Evolutionary conservation across 2,797 vertebrate genomes (phyloP).

Genomic region (Lacerta bilineata): DNA sequence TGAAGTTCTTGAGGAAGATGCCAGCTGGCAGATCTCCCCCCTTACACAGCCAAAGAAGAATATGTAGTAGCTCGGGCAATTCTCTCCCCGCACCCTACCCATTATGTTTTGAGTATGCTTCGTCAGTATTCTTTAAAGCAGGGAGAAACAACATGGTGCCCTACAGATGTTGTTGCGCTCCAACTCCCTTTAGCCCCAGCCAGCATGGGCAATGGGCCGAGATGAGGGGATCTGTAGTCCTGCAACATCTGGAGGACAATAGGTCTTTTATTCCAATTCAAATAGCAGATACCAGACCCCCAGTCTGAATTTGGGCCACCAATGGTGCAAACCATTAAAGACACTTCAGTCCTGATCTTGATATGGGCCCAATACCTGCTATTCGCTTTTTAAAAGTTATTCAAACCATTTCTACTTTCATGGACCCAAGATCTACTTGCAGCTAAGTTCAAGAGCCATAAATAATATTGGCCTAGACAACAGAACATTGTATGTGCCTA

Average conservation of each 20-base stretch:
- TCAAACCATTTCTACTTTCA: neutral
- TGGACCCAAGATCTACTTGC: neutral
- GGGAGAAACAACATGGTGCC: neutral
- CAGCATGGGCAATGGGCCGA: too few species aligned
- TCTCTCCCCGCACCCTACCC: neutral
- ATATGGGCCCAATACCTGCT: neutral
- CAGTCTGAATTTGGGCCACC: neutral
- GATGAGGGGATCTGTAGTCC: too few species aligned
- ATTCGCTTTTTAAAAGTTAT: neutral
- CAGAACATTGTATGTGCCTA: neutral
- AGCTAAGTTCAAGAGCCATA: neutral
- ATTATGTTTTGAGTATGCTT: neutral
- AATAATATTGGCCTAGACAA: neutral
- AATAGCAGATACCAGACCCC: neutral
- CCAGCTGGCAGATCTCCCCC: neutral
- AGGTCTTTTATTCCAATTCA: neutral
- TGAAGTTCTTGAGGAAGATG: constrained; percentile 21
- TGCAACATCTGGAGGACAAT: too few species aligned
- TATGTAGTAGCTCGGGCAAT: neutral
- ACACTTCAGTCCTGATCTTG: too few species aligned
- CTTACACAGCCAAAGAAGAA: constrained; percentile 35
- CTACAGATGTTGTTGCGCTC: too few species aligned
- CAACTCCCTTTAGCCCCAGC: too few species aligned
- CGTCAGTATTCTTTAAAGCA: constrained; percentile 8
- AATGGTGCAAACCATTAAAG: neutral